Base-by-base conservation (phyloP, 2,797 vertebrate genomes). In the Periophthalmus magnuspinnatus region DNA sequence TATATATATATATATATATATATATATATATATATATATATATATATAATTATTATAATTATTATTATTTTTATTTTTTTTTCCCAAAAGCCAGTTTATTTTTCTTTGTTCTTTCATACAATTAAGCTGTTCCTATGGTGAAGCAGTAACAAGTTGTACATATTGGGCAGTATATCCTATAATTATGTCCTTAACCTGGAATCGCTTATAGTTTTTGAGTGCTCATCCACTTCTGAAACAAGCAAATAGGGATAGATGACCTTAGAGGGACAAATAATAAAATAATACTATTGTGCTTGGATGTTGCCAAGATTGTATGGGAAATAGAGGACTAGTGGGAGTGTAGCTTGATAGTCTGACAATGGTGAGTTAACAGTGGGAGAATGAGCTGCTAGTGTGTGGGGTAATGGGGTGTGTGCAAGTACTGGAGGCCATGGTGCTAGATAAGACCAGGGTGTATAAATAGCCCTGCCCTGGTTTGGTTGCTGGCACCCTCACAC, bases 401-500 rank as follows among this genome's bases (percentile, higher is more conserved):
- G 68, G 28, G 68, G 48, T 71, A 58, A 55, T 60, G 32, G 65
- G 32, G 62, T 71, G n/a, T 65, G 52, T 41, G 33, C 50, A 72
- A 60, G 81, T 57, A 71, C 75, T 80, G 59, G 63, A 79, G 81
- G 69, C 77, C 65, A 77, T 28, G 67, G 67, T 80, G 80, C 67
- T 69, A 71, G 75, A 89, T 84, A 84, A 81, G 77, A 82, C 81
- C 70, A 60, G 47, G 47, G 66, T 78, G 70, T 89, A 89, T 87
- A 87, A 91, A 91, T 88, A 88, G 88, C 80, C 73, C 71, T 84
- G 86, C 77, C 85, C 85, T 88, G 86, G 81, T 87, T 89, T 85
- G 83, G 82, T 85, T 76, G 82, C 76, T 86, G 81, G 88, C 83
- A 84, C 74, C 81, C 62, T 76, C 71, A 65, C 65, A 71, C 75